phyloP scores from a whole-genome alignment of 2,113 vertebrate species.

The Antennarius striatus region DNA sequence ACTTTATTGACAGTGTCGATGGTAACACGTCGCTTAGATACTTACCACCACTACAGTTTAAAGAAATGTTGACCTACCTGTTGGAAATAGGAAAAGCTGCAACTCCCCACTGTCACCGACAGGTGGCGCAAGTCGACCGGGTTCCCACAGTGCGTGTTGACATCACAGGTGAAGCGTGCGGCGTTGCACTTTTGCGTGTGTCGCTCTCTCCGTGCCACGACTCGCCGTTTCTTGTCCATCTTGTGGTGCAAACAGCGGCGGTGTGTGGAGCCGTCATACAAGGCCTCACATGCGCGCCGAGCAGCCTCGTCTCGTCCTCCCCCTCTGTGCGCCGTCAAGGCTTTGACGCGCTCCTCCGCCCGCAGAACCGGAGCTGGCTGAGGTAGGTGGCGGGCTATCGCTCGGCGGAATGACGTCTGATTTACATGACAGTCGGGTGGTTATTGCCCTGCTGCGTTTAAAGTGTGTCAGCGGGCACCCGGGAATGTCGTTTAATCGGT shows the following conservation, averaged over 20 bases:
- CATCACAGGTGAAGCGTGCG: constrained; percentile 77
- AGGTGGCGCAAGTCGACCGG: constrained; percentile 50
- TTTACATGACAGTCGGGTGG: constrained; percentile 52
- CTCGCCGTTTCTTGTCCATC: constrained; percentile 81
- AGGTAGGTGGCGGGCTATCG: constrained; percentile 61
- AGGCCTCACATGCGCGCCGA: constrained; percentile 50
- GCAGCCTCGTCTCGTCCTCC: constrained; percentile 37
- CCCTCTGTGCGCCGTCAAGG: constrained; percentile 51
- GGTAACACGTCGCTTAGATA: not conserved
- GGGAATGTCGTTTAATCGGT: constrained; percentile 30
- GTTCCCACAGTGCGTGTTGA: constrained; percentile 74
- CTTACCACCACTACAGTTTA: constrained; percentile 10
- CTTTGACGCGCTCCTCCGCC: constrained; percentile 61
- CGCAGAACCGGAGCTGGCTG: constrained; percentile 54
- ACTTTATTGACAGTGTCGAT: fast-evolving
- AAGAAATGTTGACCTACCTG: constrained; percentile 20
- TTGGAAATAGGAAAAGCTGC: constrained; percentile 47
- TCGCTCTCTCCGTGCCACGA: constrained; percentile 80
- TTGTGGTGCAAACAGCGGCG: constrained; percentile 69
- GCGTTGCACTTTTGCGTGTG: constrained; percentile 74
- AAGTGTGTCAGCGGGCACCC: constrained; percentile 31
- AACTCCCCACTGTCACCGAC: constrained; percentile 30
- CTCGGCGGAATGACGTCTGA: constrained; percentile 52
- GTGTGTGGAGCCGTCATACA: constrained; percentile 51
- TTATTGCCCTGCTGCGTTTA: constrained; percentile 28